These are phyloP conservation scores for Samia ricini DNA, from an alignment of 1,140 invertebrate species.

Conservation along the genomic window DNA sequence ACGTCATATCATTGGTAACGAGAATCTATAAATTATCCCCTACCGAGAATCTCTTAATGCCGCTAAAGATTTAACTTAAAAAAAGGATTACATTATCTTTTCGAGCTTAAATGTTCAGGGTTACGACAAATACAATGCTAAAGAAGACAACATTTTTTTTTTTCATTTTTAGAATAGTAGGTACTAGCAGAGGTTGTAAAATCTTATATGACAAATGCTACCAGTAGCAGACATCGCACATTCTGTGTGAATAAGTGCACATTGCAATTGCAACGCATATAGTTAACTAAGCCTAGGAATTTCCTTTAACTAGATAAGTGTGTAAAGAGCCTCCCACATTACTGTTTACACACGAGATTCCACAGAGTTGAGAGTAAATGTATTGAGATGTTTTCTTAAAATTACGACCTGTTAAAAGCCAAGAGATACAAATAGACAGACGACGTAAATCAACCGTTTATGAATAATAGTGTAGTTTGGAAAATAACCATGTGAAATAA, in stretches of 20 bases:
- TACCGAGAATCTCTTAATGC: too few species aligned
- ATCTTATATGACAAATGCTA: conserved; percentile 32
- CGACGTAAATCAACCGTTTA: not conserved
- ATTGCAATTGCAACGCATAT: not conserved
- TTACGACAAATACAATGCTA: too few species aligned
- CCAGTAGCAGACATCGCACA: conserved; percentile 4
- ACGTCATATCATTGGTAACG: too few species aligned
- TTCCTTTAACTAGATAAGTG: not conserved
- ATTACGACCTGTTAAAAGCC: not conserved
- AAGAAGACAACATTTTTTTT: not conserved
- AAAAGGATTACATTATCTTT: too few species aligned
- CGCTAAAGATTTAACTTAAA: too few species aligned
- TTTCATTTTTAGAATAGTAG: not conserved
- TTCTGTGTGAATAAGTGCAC: not conserved
- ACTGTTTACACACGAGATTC: too few species aligned
- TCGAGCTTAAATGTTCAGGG: too few species aligned
- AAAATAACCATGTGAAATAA: not conserved
- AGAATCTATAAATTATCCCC: too few species aligned
- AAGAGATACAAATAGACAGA: not conserved
- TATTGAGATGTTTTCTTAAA: not conserved
- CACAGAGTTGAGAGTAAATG: not conserved
- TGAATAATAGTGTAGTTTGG: not conserved
- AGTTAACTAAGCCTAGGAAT: not conserved
- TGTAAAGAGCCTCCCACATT: too few species aligned
- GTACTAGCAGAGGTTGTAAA: conserved; percentile 28